phyloP scores from a whole-genome alignment of 92 coral and sea anemone species.

The Isaurus tuberculatus region DNA sequence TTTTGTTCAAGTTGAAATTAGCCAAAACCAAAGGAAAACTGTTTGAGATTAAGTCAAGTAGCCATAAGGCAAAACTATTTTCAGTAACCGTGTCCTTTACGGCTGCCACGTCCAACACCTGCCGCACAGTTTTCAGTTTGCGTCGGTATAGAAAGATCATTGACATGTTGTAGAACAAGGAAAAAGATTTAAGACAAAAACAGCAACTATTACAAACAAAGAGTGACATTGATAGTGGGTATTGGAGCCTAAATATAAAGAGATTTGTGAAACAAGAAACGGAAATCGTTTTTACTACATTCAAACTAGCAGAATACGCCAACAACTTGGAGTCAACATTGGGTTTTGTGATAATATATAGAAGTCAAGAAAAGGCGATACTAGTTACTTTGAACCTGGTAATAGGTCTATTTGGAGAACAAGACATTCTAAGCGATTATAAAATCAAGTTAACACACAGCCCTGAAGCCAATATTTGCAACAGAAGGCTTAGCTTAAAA shows the following conservation, averaged over 20 bases:
- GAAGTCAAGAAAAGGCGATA: not conserved
- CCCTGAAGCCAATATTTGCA: not conserved
- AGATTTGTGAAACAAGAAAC: not conserved
- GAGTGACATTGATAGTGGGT: not conserved
- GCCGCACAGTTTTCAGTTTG: not conserved
- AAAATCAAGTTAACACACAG: not conserved
- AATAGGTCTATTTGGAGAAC: not conserved
- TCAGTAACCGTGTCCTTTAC: not conserved
- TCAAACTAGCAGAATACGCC: not conserved
- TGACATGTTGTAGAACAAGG: not conserved
- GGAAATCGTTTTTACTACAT: constrained; percentile 2
- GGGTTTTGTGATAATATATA: not conserved
- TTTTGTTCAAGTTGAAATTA: constrained; percentile 17
- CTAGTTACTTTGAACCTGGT: not conserved
- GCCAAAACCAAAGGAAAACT: not conserved
- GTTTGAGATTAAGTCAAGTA: constrained; percentile 25
- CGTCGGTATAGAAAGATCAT: not conserved
- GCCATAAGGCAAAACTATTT: not conserved
- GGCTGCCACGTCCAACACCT: not conserved
- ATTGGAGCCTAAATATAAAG: not conserved
- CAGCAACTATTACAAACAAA: not conserved
- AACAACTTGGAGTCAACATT: not conserved
- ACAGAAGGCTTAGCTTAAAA: not conserved
- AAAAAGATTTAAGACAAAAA: not conserved
- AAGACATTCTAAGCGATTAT: not conserved